phyloP scores from a whole-genome alignment of 2,888 invertebrate species.

The Tinea pellionella region DNA sequence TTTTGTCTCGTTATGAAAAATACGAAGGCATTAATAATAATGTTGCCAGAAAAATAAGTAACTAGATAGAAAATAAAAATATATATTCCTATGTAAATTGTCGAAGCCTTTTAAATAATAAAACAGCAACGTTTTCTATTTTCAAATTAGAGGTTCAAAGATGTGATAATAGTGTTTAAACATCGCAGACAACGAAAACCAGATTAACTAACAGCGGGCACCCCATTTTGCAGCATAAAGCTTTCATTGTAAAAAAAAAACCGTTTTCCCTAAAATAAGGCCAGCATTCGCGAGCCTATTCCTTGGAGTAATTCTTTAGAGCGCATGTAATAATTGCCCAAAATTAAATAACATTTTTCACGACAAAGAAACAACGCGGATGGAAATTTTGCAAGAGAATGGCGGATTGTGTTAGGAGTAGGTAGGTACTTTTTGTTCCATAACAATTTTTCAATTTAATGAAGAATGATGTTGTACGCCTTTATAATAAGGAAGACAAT shows the following conservation, averaged over 20 bases:
- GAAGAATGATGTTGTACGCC: slow-evolving; percentile 38
- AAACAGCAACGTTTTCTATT: slow-evolving; percentile 7
- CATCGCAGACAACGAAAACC: slow-evolving; percentile 30
- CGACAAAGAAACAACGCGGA: slow-evolving; percentile 56
- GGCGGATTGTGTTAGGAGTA: slow-evolving; percentile 38
- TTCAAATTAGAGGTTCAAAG: slow-evolving; percentile 11
- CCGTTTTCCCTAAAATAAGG: slow-evolving; percentile 45
- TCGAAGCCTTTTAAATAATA: neutral
- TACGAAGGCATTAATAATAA: neutral
- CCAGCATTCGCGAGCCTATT: slow-evolving; percentile 51
- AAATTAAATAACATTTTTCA: slow-evolving; percentile 67
- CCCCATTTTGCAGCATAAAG: slow-evolving; percentile 50
- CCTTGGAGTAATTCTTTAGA: slow-evolving; percentile 65
- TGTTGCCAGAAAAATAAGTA: neutral
- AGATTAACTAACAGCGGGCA: slow-evolving; percentile 49
- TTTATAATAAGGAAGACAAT: slow-evolving; percentile 29
- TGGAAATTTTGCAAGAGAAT: slow-evolving; percentile 46
- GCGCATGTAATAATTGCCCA: slow-evolving; percentile 64
- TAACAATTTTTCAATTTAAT: slow-evolving; percentile 46
- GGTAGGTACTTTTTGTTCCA: slow-evolving; percentile 47
- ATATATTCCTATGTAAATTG: neutral
- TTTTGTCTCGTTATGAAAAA: neutral
- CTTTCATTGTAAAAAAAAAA: slow-evolving; percentile 49
- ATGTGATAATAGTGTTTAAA: slow-evolving; percentile 33
- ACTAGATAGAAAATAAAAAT: neutral